A percentile compares a stretch with the other conserved stretches of the same genome.
These are phyloP conservation scores for Drosophila paulistorum DNA, from an alignment of 1,140 invertebrate genomes.

Conservation along the genomic window DNA sequence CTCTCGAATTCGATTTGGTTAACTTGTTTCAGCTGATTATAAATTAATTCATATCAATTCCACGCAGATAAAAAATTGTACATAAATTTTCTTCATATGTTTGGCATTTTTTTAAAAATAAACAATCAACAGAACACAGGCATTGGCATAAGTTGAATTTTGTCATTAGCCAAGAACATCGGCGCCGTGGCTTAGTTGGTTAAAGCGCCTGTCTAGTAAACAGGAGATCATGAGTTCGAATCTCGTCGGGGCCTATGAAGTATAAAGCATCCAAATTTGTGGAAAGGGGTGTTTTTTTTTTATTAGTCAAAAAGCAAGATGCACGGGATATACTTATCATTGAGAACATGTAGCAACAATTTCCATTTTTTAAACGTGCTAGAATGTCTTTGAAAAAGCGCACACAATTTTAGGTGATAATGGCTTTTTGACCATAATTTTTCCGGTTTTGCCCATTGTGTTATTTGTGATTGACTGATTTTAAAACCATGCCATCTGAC, in stretches of 20 bases:
- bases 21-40: too few species aligned
- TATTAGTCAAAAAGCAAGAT: too few species aligned
- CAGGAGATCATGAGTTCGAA: conserved; percentile 86
- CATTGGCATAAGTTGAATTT: neutral
- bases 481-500: neutral
- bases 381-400: too few species aligned
- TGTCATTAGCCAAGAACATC: neutral
- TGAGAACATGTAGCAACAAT: too few species aligned
- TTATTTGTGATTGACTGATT: neutral
- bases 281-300: neutral
- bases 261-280: too few species aligned
- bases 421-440: neutral
- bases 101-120: neutral
- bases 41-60: too few species aligned
- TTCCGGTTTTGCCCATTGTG: neutral
- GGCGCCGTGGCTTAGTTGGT: conserved; percentile 87
- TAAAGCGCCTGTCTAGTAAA: conserved; percentile 87
- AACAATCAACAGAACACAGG: neutral
- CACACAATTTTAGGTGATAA: neutral
- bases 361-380: too few species aligned
- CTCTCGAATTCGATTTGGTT: too few species aligned
- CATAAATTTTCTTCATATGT: too few species aligned
- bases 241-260: conserved; percentile 84
- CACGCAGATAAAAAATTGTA: too few species aligned
- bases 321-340: too few species aligned